Evolutionary conservation across 1,140 invertebrate genomes (phyloP).

Genomic region (Rhagoletis pomonella): DNA sequence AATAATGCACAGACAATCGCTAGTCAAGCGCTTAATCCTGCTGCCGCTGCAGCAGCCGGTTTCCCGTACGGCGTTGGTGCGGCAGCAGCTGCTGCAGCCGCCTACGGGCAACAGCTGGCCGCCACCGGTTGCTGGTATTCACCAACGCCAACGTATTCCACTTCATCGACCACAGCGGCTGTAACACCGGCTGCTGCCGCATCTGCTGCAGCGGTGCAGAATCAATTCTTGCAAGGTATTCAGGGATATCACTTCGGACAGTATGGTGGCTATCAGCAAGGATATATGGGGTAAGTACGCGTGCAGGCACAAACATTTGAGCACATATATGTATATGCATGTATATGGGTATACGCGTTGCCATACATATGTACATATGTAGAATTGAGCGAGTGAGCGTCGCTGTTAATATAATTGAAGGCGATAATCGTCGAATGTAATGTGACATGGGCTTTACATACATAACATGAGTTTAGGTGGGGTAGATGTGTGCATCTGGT

Average conservation of each 20-base stretch:
- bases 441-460: not conserved
- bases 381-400: not conserved
- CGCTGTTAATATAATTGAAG: conserved; percentile 46
- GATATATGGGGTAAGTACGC: conserved; percentile 83
- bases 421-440: conserved; percentile 19
- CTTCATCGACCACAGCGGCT: conserved; percentile 74
- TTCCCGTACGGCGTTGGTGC: conserved; percentile 71
- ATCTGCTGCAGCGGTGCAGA: conserved; percentile 76
- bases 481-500: not conserved
- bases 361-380: not conserved
- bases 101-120: conserved; percentile 73
- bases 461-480: no score
- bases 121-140: conserved; percentile 83
- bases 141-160: conserved; percentile 81
- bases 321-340: not conserved
- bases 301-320: not conserved
- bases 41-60: conserved; percentile 63
- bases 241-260: conserved; percentile 87
- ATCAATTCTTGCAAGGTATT: conserved; percentile 87
- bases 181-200: conserved; percentile 77
- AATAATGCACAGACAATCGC: conserved; percentile 85
- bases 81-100: conserved; percentile 70
- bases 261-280: conserved; percentile 86
- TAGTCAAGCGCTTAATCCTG: conserved; percentile 76
- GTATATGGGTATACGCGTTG: not conserved